A percentile compares a stretch with the other conserved stretches of the same genome.
Evolutionary conservation across 2,888 invertebrate species (phyloP).

Genomic region (Zygogramma bicolorata): DNA sequence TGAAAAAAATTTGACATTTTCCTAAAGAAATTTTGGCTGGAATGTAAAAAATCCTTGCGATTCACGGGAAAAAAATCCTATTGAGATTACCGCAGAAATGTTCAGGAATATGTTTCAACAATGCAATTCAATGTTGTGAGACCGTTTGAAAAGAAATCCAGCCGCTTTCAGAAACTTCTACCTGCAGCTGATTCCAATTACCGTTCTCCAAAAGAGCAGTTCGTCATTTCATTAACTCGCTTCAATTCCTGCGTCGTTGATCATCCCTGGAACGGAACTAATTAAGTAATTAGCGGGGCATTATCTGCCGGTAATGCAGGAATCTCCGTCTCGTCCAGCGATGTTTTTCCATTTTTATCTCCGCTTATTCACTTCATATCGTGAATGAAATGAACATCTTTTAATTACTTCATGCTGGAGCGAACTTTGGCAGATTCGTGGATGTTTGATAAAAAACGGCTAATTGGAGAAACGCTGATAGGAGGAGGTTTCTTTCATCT

Average conservation of each 20-base stretch:
- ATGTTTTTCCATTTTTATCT: conserved; percentile 30
- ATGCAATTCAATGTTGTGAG: too few relatives aligned
- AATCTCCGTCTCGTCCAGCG: conserved; percentile 27
- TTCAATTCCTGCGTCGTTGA: conserved; percentile 53
- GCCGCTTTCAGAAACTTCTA: not conserved
- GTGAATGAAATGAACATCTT: conserved; percentile 46
- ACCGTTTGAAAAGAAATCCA: not conserved
- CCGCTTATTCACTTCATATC: conserved; percentile 36
- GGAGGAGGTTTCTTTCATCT: not conserved
- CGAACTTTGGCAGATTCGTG: conserved; percentile 2
- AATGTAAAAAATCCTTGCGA: too few relatives aligned
- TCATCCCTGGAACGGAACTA: conserved; percentile 62
- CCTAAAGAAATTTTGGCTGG: too few relatives aligned
- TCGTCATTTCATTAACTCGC: conserved; percentile 59
- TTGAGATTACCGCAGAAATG: too few relatives aligned
- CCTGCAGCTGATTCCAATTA: conserved; percentile 21
- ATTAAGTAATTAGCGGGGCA: conserved; percentile 62
- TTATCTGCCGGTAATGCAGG: conserved; percentile 47
- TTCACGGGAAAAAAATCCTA: too few relatives aligned
- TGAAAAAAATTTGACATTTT: too few relatives aligned
- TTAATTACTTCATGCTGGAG: conserved; percentile 44
- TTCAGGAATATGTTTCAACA: too few relatives aligned
- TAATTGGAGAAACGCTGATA: conserved; percentile 4
- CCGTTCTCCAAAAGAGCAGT: conserved; percentile 30
- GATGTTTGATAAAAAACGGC: conserved; percentile 1